These are phyloP conservation scores for Rousettus madagascariensis DNA, from an alignment of 2,797 vertebrate genomes.

Conservation along the genomic window DNA sequence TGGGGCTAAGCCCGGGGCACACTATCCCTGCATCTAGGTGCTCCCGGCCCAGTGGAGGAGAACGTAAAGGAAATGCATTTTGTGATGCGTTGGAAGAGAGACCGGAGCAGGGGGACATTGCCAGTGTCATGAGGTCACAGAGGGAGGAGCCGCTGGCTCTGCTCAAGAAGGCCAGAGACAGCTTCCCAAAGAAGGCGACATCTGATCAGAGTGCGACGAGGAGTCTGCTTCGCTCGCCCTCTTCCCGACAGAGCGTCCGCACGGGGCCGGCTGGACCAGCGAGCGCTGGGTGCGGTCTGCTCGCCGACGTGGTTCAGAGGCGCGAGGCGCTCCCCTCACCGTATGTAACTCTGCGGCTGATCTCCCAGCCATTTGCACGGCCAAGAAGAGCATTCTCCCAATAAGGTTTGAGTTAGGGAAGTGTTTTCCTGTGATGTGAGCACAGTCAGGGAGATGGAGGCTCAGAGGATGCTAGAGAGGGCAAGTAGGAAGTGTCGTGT, in stretches of 20 bases:
- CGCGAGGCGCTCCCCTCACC: too few species aligned
- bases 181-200: neutral
- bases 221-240: neutral
- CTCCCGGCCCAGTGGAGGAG: neutral
- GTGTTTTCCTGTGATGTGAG: rapidly evolving
- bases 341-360: rapidly evolving
- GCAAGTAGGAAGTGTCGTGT: rapidly evolving
- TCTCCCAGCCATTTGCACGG: neutral
- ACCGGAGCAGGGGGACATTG: neutral
- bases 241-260: too few species aligned
- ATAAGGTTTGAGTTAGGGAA: neutral
- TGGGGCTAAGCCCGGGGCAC: neutral
- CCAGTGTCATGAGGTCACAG: rapidly evolving
- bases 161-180: neutral
- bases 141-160: neutral
- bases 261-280: rapidly evolving
- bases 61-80: neutral
- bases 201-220: neutral
- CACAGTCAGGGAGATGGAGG: too few species aligned
- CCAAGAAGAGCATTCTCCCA: neutral
- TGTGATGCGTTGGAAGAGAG: neutral
- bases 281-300: rapidly evolving
- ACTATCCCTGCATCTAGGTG: rapidly evolving
- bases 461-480: too few species aligned
- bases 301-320: neutral